phyloP scores from a whole-genome alignment of 2,888 invertebrate genomes.

The Drosophila hamatofila region DNA sequence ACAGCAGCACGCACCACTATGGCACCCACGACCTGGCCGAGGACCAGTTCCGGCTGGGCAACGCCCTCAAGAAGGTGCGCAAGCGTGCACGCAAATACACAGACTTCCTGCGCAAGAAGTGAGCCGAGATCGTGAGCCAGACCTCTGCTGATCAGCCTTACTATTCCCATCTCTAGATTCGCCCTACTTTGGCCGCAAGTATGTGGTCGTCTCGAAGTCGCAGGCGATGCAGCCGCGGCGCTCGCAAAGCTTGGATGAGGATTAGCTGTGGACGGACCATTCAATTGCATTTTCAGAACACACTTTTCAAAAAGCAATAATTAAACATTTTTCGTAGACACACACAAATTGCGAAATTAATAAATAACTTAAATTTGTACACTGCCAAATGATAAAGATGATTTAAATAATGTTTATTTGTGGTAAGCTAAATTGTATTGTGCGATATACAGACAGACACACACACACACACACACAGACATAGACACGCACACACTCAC shows the following conservation, averaged over 20 bases:
- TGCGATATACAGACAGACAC: slow-evolving; percentile 41
- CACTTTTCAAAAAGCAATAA: slow-evolving; percentile 70
- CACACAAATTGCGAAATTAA: slow-evolving; percentile 38
- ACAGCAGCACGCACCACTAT: slow-evolving; percentile 64
- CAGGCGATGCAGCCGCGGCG: slow-evolving; percentile 49
- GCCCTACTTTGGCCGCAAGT: slow-evolving; percentile 82
- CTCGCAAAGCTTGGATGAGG: slow-evolving; percentile 73
- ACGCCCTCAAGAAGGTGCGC: slow-evolving; percentile 83
- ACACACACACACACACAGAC: slow-evolving; percentile 28
- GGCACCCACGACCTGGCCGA: slow-evolving; percentile 74
- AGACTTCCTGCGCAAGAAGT: slow-evolving; percentile 85
- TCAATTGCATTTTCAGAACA: slow-evolving; percentile 43
- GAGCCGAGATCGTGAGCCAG: slow-evolving; percentile 38
- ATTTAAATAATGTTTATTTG: slow-evolving; percentile 55
- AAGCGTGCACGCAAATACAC: slow-evolving; percentile 85
- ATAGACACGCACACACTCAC: slow-evolving; percentile 15
- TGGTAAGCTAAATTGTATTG: slow-evolving; percentile 65
- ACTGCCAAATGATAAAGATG: slow-evolving; percentile 76
- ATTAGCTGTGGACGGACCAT: slow-evolving; percentile 48
- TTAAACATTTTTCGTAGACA: slow-evolving; percentile 42
- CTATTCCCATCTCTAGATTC: slow-evolving; percentile 68
- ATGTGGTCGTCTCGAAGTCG: slow-evolving; percentile 79
- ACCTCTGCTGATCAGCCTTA: slow-evolving; percentile 40
- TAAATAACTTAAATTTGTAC: slow-evolving; percentile 71
- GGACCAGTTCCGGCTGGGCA: slow-evolving; percentile 84